phyloP scores from a whole-genome alignment of 1,140 invertebrate species.

The Bombus picipes region DNA sequence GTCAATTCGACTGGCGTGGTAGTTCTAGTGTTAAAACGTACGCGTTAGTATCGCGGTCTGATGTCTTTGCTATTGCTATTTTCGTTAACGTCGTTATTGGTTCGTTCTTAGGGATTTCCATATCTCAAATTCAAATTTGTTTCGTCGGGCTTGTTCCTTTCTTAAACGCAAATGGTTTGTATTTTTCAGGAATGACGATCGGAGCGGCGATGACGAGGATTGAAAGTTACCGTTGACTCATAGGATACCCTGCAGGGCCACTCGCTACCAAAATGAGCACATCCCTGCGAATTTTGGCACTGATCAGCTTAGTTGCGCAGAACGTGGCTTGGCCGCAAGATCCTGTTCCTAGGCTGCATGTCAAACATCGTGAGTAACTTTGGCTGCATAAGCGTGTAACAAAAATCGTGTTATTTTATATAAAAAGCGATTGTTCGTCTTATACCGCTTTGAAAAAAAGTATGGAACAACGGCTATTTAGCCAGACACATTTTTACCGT shows the following conservation, averaged over 20 bases:
- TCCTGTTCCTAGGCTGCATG: conserved; percentile 75
- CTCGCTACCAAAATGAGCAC: conserved; percentile 72
- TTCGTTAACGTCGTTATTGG: not conserved
- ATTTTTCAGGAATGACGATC: conserved; percentile 62
- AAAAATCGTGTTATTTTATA: not conserved
- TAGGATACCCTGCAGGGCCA: conserved; percentile 65
- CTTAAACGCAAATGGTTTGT: not conserved
- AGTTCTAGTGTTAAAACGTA: too few species aligned
- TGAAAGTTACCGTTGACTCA: conserved; percentile 68
- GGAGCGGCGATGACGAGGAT: conserved; percentile 67
- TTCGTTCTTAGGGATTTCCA: not conserved
- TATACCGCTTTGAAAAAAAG: not conserved
- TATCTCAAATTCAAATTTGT: not conserved
- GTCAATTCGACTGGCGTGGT: too few species aligned
- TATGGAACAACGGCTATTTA: conserved; percentile 4
- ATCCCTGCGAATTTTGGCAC: conserved; percentile 70
- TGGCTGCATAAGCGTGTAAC: not conserved
- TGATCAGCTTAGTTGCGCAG: conserved; percentile 69
- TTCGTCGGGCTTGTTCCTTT: not conserved
- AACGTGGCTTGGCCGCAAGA: conserved; percentile 77
- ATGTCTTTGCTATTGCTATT: not conserved
- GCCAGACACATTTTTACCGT: conserved; percentile 21
- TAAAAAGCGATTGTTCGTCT: too few species aligned
- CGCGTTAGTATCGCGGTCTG: not conserved
- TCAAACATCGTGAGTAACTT: conserved; percentile 78